Evolutionary conservation across 2,113 vertebrate species (phyloP).

Genomic region (Bubo bubo): DNA sequence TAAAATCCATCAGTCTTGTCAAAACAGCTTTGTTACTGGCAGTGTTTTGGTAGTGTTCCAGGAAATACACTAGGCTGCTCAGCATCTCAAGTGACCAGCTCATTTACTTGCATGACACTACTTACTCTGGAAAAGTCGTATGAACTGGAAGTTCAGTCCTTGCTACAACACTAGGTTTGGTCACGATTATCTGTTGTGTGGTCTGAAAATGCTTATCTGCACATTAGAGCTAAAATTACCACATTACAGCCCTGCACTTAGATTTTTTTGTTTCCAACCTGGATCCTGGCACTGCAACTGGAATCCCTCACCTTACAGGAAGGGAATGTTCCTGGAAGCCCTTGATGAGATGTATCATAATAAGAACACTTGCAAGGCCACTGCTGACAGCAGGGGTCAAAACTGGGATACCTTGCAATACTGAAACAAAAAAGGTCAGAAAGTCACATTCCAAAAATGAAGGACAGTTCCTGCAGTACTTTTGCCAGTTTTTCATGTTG

Average conservation of each 20-base stretch:
- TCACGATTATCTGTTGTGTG: neutral
- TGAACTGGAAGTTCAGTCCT: neutral
- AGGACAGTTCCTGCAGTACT: neutral
- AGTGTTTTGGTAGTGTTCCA: neutral
- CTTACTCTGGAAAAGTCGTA: neutral
- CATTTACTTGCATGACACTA: neutral
- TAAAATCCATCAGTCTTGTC: neutral
- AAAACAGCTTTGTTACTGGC: neutral
- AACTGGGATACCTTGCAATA: neutral
- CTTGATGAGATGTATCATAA: neutral
- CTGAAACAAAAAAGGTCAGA: neutral
- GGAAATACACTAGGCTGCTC: neutral
- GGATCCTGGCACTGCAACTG: neutral
- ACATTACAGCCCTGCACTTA: neutral
- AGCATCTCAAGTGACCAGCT: neutral
- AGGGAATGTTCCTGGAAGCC: neutral
- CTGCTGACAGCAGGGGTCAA: neutral
- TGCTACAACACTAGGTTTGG: neutral
- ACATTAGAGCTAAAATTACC: neutral
- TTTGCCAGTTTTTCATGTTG: neutral
- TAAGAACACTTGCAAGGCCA: neutral
- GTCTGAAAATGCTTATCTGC: neutral
- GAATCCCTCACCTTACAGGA: neutral
- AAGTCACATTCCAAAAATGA: neutral
- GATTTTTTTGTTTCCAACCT: neutral